These are phyloP conservation scores for Falco berigora DNA, from an alignment of 2,797 vertebrate genomes.

Conservation along the genomic window DNA sequence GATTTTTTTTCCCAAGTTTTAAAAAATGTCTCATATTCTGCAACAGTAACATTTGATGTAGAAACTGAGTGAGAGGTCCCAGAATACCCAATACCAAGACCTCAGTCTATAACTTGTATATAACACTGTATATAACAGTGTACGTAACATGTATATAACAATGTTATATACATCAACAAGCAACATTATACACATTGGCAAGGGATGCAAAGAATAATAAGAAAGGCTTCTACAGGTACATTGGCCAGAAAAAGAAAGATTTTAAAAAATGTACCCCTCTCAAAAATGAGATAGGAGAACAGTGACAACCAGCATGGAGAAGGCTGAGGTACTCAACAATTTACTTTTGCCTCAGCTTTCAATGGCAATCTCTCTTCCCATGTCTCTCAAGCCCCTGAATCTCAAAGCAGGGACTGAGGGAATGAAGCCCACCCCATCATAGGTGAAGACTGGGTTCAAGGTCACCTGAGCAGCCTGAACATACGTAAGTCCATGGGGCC, in stretches of 20 bases:
- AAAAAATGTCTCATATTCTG: background rate
- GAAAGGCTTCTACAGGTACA: accelerated
- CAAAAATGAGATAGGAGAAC: background rate
- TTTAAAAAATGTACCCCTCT: background rate
- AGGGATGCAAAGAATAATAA: background rate
- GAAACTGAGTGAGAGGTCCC: background rate
- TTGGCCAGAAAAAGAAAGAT: background rate
- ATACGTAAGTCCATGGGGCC: no score
- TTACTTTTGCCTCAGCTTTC: background rate
- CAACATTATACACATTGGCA: background rate
- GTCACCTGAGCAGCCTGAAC: background rate
- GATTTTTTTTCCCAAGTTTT: background rate
- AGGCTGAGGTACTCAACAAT: background rate
- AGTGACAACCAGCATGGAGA: background rate
- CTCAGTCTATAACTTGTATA: background rate
- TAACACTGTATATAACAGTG: background rate
- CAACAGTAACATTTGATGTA: background rate
- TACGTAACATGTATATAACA: background rate
- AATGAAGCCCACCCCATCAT: background rate
- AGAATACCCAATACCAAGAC: background rate
- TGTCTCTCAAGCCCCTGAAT: background rate
- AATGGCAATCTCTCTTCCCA: background rate
- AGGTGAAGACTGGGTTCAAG: accelerated
- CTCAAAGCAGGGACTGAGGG: background rate
- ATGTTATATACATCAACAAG: background rate